Conservation (phyloP, 1,140 invertebrate species). For the Pristionchus pacificus region DNA sequence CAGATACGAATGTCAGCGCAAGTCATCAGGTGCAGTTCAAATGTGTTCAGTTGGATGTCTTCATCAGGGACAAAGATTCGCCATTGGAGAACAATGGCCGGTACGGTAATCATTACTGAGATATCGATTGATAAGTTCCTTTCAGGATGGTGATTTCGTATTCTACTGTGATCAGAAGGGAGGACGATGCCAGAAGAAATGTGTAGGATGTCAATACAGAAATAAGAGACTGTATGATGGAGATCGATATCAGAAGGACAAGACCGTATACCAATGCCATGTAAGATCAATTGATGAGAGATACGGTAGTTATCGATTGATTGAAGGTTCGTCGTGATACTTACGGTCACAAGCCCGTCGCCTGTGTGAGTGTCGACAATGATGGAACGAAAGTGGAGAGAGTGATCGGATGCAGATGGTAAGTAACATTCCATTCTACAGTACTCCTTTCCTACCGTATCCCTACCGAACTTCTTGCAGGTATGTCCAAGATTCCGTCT, state of each 20-base stretch:
- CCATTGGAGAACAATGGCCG: slow-evolving; percentile 34
- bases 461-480: no score
- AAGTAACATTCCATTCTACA: slow-evolving; percentile 18
- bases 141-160: slow-evolving; percentile 38
- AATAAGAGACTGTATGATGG: slow-evolving; percentile 36
- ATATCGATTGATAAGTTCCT: neutral
- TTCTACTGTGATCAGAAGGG: slow-evolving; percentile 42
- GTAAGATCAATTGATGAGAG: slow-evolving; percentile 8
- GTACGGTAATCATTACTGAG: slow-evolving; percentile 19
- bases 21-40: slow-evolving; percentile 25
- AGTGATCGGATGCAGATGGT: slow-evolving; percentile 41
- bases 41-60: slow-evolving; percentile 40
- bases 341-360: slow-evolving; percentile 31
- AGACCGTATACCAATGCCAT: slow-evolving; percentile 40
- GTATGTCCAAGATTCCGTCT: slow-evolving; percentile 23
- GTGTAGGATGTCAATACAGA: slow-evolving; percentile 31
- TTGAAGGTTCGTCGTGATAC: slow-evolving; percentile 28
- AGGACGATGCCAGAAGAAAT: slow-evolving; percentile 32
- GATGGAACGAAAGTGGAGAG: slow-evolving; percentile 29
- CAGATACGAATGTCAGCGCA: slow-evolving; percentile 38
- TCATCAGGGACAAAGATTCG: slow-evolving; percentile 29
- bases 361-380: slow-evolving; percentile 25
- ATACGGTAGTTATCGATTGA: neutral
- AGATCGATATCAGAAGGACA: slow-evolving; percentile 33
- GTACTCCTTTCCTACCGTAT: no score